phyloP scores from a whole-genome alignment of 2,113 vertebrate species.

The Haemorhous mexicanus region DNA sequence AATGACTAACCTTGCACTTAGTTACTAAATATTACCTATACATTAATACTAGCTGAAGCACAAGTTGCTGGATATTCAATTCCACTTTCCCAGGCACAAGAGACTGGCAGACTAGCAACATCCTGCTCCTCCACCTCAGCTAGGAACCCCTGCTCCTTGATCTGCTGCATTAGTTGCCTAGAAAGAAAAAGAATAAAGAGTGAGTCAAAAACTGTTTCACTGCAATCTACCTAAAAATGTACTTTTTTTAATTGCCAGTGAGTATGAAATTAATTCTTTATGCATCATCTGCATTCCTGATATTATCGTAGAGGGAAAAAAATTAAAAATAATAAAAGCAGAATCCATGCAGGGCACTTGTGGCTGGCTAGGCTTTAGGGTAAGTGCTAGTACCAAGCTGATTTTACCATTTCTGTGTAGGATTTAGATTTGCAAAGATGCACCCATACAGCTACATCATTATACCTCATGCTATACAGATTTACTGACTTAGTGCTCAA shows the following conservation, averaged over 20 bases:
- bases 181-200: not conserved
- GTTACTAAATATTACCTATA: slow-evolving; percentile 67
- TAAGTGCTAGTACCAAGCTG: not conserved
- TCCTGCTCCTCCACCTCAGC: slow-evolving; percentile 75
- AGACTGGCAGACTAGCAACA: slow-evolving; percentile 73
- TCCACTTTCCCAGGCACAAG: slow-evolving; percentile 86
- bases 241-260: not conserved
- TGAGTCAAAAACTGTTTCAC: not conserved
- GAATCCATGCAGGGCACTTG: not conserved
- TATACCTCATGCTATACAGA: not conserved
- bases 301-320: accelerated
- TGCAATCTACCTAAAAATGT: not conserved
- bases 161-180: slow-evolving; percentile 90
- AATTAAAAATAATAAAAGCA: not conserved
- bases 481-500: not conserved
- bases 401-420: not conserved
- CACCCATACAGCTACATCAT: not conserved
- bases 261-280: not conserved
- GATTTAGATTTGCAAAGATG: not conserved
- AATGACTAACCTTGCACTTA: slow-evolving; percentile 54
- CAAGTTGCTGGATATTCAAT: slow-evolving; percentile 81
- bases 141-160: slow-evolving; percentile 74
- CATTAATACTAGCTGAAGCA: slow-evolving; percentile 80
- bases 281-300: not conserved
- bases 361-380: not conserved